Evolutionary conservation across 2,888 invertebrate species (phyloP).

Genomic region (Esperia sulphurella): DNA sequence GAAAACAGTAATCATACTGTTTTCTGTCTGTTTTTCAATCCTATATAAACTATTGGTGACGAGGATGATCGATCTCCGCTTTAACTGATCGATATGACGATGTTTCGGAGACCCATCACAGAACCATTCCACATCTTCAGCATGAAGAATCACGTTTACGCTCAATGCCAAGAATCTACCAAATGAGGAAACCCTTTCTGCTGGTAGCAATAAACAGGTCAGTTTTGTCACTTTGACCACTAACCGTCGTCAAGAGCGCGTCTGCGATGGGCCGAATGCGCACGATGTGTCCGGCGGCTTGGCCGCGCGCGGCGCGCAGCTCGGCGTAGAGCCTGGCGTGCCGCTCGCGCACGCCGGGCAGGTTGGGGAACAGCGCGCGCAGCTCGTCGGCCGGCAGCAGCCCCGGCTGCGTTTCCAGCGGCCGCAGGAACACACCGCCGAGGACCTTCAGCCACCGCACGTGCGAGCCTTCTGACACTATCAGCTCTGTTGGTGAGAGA

Average conservation of each 20-base stretch:
- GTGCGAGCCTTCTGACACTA: slow-evolving; percentile 93
- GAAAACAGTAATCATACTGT: no score
- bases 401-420: slow-evolving; percentile 81
- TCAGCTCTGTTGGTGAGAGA: slow-evolving; percentile 76
- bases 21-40: no score
- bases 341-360: slow-evolving; percentile 85
- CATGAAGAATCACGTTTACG: no score
- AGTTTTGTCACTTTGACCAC: slow-evolving; percentile 8
- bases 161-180: no score
- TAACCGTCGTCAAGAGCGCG: slow-evolving; percentile 60
- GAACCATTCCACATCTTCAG: no score
- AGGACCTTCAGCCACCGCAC: slow-evolving; percentile 93
- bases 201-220: no score
- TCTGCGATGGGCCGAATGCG: slow-evolving; percentile 55
- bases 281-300: slow-evolving; percentile 41
- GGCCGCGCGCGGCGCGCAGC: slow-evolving; percentile 38
- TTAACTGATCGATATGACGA: no score
- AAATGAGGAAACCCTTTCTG: no score
- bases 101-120: no score
- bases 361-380: slow-evolving; percentile 89
- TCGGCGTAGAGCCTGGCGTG: slow-evolving; percentile 57
- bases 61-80: no score
- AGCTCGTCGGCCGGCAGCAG: slow-evolving; percentile 87
- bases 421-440: slow-evolving; percentile 89
- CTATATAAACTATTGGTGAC: no score